Evolutionary conservation across 2,113 vertebrate genomes (phyloP).

Genomic region (Edolisoma coerulescens): DNA sequence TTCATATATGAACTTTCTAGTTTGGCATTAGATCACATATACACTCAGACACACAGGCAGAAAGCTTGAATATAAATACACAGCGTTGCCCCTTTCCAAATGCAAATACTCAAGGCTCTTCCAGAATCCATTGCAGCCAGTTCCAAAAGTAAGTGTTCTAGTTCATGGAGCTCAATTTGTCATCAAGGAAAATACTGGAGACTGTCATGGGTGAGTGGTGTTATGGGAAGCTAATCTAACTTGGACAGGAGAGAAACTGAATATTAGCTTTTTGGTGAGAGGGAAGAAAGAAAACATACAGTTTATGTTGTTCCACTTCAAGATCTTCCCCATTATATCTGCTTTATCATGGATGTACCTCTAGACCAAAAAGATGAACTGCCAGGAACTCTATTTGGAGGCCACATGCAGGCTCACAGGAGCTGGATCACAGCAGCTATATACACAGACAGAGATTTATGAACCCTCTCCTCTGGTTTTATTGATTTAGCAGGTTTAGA

Average conservation of each 20-base stretch:
- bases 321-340: neutral
- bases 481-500: constrained; percentile 9
- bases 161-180: constrained; percentile 22
- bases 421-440: neutral
- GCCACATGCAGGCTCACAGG: neutral
- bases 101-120: neutral
- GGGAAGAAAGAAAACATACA: neutral
- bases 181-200: constrained; percentile 23
- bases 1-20: neutral
- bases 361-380: constrained; percentile 3
- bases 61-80: neutral
- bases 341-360: neutral
- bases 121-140: neutral
- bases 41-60: neutral
- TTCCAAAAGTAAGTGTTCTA: neutral
- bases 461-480: neutral
- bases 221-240: constrained; percentile 28
- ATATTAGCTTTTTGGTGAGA: neutral
- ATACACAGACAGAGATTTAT: neutral
- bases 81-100: constrained; percentile 9
- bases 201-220: constrained; percentile 11
- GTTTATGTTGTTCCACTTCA: neutral
- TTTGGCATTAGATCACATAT: constrained; percentile 41
- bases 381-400: constrained; percentile 22
- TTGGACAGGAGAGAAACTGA: constrained; percentile 31